Base-by-base conservation (phyloP, 2,888 invertebrate species). In the Teleiodes luculella region DNA sequence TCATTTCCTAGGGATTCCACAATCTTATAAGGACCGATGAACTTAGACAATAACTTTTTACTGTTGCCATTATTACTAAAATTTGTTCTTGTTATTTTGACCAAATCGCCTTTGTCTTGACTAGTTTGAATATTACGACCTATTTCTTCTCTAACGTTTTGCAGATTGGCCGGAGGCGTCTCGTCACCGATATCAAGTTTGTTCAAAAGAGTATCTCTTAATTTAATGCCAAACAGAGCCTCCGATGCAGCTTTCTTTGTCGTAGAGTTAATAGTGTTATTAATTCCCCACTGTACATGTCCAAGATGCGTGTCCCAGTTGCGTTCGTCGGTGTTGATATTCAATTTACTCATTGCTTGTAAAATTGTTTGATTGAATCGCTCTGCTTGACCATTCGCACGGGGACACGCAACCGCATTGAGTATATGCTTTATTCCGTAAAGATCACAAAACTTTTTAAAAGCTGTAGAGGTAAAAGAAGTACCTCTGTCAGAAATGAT, bases 401-500 rank as follows among this genome's bases (percentile, higher is more conserved):
- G 50, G 1, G 57, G 61, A 52, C 56, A 54, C 0, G 63, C 55
- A 11, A 65, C 62, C 6, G 62, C 61, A 35, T 80, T 72, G 28
- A 60, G 31, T 30, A 62, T 30, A 56, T 66, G 64, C 47, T 60
- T 64, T 3, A 66, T 57, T 1, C 62, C 62, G 10, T 70, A 61
- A 14, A 69, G 61, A 4, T 57, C 43, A 56, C 76, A 81, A 54
- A 61, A 62, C 3, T 58, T 56, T 50, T 64, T 55, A 52, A 83
- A 84, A 2, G 49, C 39, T 13, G 64, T 59, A 0, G 46, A 46
- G 1, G 46, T 46, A 14, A 46, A 46, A 1, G 36, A 36, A 13
- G 73, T 69, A n/a, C 80, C 80, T 31, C 71, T 57, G 55, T 84
- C 81, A 1, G 70, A 67, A n/a, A 83, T 70, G 8, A 80, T 52